These are phyloP conservation scores for Melipona beecheii DNA, from an alignment of 2,888 invertebrate species.

Conservation along the genomic window DNA sequence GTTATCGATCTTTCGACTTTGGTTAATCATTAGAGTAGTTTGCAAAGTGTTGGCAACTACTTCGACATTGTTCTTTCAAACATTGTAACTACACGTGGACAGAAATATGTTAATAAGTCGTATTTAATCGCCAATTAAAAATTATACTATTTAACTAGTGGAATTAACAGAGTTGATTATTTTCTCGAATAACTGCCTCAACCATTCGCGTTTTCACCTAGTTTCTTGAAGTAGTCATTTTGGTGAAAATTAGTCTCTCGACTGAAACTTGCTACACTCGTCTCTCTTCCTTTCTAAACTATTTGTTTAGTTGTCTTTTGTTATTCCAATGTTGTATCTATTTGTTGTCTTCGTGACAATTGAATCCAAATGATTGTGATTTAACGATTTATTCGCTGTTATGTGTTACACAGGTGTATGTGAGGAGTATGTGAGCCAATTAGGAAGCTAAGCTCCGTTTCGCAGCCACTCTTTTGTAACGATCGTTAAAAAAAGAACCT, in stretches of 20 bases:
- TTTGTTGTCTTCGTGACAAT: too few relatives aligned
- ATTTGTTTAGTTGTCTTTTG: neutral
- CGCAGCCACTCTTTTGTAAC: neutral
- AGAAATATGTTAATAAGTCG: neutral
- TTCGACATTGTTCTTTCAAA: neutral
- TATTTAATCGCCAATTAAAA: neutral
- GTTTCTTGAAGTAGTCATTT: neutral
- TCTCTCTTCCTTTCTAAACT: neutral
- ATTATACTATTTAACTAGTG: neutral
- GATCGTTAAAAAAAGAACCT: neutral
- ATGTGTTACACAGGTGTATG: too few relatives aligned
- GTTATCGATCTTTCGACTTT: conserved; percentile 33
- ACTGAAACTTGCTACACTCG: neutral
- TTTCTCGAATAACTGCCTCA: neutral
- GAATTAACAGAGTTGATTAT: neutral
- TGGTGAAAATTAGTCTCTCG: neutral
- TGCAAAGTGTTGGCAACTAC: conserved; percentile 1
- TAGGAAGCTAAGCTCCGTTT: neutral
- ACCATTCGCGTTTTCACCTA: neutral
- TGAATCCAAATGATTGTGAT: too few relatives aligned
- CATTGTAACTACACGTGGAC: neutral
- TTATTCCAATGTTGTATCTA: too few relatives aligned
- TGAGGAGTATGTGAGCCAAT: neutral
- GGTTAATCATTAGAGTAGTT: neutral
- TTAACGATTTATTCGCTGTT: too few relatives aligned